Conservation (phyloP, 2,797 vertebrate genomes). For the Sebastes taczanowskii region DNA sequence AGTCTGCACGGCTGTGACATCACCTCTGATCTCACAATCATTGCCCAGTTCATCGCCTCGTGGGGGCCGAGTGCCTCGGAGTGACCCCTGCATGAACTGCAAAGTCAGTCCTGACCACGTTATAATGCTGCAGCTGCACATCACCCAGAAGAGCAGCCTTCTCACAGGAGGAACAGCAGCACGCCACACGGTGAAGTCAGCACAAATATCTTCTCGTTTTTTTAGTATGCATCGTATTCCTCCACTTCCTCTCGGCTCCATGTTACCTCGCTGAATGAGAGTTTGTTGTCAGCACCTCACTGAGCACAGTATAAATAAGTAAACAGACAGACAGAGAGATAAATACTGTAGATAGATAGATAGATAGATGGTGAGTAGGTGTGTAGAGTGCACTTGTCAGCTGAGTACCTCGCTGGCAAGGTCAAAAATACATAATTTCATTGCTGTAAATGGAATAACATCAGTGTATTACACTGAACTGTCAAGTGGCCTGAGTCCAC, state of each 20-base stretch:
- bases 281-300: neutral
- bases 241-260: neutral
- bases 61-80: neutral
- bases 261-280: neutral
- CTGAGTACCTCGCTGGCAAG: neutral
- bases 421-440: neutral
- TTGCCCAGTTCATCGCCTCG: neutral
- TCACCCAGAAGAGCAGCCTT: conserved; percentile 26
- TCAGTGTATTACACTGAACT: neutral
- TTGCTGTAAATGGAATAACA: neutral
- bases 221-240: conserved; percentile 9
- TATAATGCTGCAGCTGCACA: conserved; percentile 71
- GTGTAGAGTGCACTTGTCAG: neutral
- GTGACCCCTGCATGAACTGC: conserved; percentile 49
- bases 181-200: conserved; percentile 52
- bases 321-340: neutral
- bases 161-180: conserved; percentile 39
- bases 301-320: conserved; percentile 6
- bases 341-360: conserved; percentile 3
- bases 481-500: neutral
- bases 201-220: conserved; percentile 42
- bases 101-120: conserved; percentile 47
- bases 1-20: neutral
- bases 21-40: neutral
- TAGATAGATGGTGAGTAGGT: neutral